A percentile compares a stretch with the other conserved stretches of the same genome.
Evolutionary conservation across 2,797 vertebrate genomes (phyloP).

Genomic region (Acanthornis magna): DNA sequence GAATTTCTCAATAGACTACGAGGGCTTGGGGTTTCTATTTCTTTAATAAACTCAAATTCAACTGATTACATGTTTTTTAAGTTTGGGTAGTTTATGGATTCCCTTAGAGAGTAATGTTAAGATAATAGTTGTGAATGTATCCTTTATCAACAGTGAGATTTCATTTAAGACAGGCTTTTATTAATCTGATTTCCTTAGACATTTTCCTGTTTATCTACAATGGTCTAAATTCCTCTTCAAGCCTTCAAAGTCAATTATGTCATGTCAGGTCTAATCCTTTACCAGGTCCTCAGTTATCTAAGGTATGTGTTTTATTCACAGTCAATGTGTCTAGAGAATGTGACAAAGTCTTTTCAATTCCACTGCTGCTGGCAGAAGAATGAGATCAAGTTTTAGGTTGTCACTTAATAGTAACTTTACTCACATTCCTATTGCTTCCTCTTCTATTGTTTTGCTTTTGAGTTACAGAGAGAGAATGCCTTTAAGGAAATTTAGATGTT

Average conservation of each 20-base stretch:
- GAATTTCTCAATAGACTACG: background rate
- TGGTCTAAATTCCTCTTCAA: background rate
- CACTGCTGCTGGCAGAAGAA: background rate
- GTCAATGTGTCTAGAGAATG: background rate
- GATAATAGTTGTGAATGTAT: background rate
- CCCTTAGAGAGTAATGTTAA: background rate
- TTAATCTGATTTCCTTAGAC: background rate
- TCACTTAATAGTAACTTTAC: background rate
- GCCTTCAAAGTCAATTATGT: slow-evolving; percentile 3
- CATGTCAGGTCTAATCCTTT: slow-evolving; percentile 17
- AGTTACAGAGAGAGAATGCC: background rate
- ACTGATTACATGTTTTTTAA: background rate
- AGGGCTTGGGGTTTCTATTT: background rate
- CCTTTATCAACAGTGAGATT: background rate
- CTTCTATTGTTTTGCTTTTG: background rate
- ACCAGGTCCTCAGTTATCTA: background rate
- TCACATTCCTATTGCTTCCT: background rate
- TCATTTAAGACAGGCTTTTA: background rate
- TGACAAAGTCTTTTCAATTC: background rate
- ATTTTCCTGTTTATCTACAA: background rate
- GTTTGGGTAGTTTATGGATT: background rate
- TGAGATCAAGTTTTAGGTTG: background rate
- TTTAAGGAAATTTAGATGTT: background rate
- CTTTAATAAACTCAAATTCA: background rate
- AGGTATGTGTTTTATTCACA: slow-evolving; percentile 1